Base-by-base conservation (phyloP, 2,888 invertebrate genomes). In the Fragum whitleyi region DNA sequence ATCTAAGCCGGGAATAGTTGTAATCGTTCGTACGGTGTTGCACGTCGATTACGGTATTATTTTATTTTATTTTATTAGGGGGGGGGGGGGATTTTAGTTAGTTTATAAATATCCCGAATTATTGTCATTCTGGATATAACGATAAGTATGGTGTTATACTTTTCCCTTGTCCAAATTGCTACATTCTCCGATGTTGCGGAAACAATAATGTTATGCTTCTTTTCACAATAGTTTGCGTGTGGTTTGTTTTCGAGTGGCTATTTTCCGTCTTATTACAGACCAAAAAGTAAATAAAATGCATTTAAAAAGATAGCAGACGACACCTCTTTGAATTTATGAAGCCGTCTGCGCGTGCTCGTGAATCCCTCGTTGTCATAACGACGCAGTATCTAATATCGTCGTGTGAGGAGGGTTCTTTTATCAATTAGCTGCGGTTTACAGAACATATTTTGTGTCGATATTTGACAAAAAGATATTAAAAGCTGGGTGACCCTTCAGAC, bases 401-500 rank as follows among this genome's bases (percentile, higher is more conserved):
- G 42, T 14, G 26, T 65, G 42, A 21, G 21, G 39, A 23, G 7
- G 39, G 21, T 42, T 42, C 39, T 42, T 42, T 39, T 42, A 42
- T 65, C 65, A 65, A 65, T 65, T 65, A 42, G n/a, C 16, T 11
- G 65, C 23, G 39, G 65, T 42, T 21, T 65, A 65, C 47, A 26
- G 42, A 39, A 21, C 65, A 65, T 65, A 65, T 65, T 65, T 61
- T 42, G 42, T 23, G 23, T 57, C 42, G 36, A 65, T 42, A 11
- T 65, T 65, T 65, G 65, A 65, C 65, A 65, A 65, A 65, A 65
- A 65, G 65, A 65, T 65, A 65, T 65, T 26, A 65, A 36, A 65
- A 65, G 42, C 39, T 42, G 39, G 65, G 21, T 65, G 65, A 65
- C 65, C 65, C 65, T 65, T 65, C 42, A 65, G 11, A 11, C 23